These are phyloP conservation scores for Trichonephila clavata DNA, from an alignment of 1,140 invertebrate species.

Conservation along the genomic window DNA sequence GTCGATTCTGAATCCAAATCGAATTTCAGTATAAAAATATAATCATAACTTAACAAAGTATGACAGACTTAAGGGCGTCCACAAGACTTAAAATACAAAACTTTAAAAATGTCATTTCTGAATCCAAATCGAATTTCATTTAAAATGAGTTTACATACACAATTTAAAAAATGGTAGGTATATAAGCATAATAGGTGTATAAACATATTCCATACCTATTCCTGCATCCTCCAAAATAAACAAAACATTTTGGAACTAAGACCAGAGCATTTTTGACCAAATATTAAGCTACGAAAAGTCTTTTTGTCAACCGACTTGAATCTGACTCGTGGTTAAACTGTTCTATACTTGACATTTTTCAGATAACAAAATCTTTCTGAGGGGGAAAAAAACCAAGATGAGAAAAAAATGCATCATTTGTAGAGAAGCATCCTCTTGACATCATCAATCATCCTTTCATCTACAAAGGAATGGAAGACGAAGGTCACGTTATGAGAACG, in stretches of 20 bases:
- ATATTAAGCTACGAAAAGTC: not conserved
- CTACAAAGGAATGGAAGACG: not conserved
- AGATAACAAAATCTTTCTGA: not conserved
- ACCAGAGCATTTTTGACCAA: not conserved
- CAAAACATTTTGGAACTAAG: not conserved
- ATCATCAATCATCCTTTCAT: constrained; percentile 46
- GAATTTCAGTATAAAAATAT: too few relatives aligned
- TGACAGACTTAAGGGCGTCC: too few relatives aligned
- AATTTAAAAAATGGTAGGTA: too few relatives aligned
- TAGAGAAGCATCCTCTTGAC: constrained; percentile 16
- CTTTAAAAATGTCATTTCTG: too few relatives aligned
- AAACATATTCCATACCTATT: constrained; percentile 2
- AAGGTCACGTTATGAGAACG: not conserved
- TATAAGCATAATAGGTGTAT: too few relatives aligned
- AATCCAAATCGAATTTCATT: too few relatives aligned
- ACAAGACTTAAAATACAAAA: too few relatives aligned
- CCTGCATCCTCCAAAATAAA: not conserved
- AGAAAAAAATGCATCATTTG: constrained; percentile 34
- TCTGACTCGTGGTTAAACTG: not conserved
- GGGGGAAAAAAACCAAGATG: not conserved
- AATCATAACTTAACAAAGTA: too few relatives aligned
- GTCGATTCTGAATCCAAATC: too few relatives aligned
- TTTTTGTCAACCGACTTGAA: not conserved
- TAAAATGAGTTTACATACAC: too few relatives aligned
- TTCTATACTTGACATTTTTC: constrained; percentile 13